Evolutionary conservation across 1,140 invertebrate genomes (phyloP).

Genomic region (Calephelis nemesis): DNA sequence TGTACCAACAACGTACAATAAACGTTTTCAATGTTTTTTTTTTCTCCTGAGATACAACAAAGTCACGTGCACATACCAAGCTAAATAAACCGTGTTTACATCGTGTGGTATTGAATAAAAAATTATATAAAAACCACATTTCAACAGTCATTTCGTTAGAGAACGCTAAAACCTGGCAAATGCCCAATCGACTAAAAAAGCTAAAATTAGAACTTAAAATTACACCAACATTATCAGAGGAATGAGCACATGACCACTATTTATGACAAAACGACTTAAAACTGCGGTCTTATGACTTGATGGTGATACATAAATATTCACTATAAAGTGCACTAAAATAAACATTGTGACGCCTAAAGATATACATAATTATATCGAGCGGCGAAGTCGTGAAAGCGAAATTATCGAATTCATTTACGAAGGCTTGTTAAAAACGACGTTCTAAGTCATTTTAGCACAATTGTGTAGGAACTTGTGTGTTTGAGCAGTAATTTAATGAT

Average conservation of each 20-base stretch:
- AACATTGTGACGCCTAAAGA: too few relatives aligned
- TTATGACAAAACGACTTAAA: conserved; percentile 34
- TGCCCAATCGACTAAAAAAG: conserved; percentile 69
- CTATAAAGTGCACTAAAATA: too few relatives aligned
- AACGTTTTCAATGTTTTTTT: too few relatives aligned
- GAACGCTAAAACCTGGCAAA: conserved; percentile 55
- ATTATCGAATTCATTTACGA: too few relatives aligned
- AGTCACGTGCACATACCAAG: background rate
- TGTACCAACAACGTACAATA: background rate
- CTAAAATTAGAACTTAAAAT: conserved; percentile 74
- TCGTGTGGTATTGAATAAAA: background rate
- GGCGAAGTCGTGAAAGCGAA: too few relatives aligned
- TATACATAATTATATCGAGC: too few relatives aligned
- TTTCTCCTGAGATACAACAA: too few relatives aligned
- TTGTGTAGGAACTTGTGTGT: too few relatives aligned
- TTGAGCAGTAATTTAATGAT: too few relatives aligned
- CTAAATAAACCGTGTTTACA: background rate
- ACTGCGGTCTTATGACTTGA: conserved; percentile 49
- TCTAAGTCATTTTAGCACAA: too few relatives aligned
- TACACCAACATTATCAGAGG: conserved; percentile 57
- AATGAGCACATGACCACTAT: conserved; percentile 67
- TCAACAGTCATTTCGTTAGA: conserved; percentile 44
- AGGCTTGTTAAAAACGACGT: too few relatives aligned
- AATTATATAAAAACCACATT: conserved; percentile 16
- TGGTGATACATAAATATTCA: conserved; percentile 16